Evolutionary conservation across 2,797 vertebrate genomes (phyloP).

Genomic region (Argya squamiceps): DNA sequence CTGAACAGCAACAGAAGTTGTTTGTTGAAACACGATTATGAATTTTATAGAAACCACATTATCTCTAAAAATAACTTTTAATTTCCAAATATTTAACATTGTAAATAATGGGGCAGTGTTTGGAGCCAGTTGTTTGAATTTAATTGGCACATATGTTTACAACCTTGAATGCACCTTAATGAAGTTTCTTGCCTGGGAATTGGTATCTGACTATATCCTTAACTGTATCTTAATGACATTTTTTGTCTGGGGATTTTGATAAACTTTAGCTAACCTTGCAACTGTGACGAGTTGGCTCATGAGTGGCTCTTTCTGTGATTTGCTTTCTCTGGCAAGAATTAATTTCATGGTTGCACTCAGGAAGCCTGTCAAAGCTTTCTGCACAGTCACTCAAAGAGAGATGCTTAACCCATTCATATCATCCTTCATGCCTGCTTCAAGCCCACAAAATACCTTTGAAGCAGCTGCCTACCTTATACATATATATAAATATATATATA

Average conservation of each 20-base stretch:
- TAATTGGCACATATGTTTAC: constrained; percentile 22
- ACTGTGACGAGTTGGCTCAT: neutral
- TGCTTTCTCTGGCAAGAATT: constrained; percentile 28
- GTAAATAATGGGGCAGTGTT: neutral
- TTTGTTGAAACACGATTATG: neutral
- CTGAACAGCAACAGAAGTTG: neutral
- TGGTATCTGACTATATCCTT: constrained; percentile 41
- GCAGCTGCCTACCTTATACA: neutral
- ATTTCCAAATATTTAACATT: constrained; percentile 1
- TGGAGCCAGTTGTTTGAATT: constrained; percentile 10
- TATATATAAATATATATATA: neutral
- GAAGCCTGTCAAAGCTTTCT: neutral
- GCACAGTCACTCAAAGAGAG: neutral
- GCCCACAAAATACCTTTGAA: neutral
- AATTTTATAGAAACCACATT: neutral
- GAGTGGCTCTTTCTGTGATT: neutral
- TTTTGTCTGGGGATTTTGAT: constrained; percentile 51
- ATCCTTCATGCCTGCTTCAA: neutral
- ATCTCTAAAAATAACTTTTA: neutral
- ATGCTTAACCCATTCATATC: neutral
- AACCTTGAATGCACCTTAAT: constrained; percentile 35
- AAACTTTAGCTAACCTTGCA: constrained; percentile 51
- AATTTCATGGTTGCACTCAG: neutral
- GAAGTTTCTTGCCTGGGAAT: constrained; percentile 44
- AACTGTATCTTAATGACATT: constrained; percentile 53